Base-by-base conservation (phyloP, 2,797 vertebrate genomes). In the Mastacembelus armatus region DNA sequence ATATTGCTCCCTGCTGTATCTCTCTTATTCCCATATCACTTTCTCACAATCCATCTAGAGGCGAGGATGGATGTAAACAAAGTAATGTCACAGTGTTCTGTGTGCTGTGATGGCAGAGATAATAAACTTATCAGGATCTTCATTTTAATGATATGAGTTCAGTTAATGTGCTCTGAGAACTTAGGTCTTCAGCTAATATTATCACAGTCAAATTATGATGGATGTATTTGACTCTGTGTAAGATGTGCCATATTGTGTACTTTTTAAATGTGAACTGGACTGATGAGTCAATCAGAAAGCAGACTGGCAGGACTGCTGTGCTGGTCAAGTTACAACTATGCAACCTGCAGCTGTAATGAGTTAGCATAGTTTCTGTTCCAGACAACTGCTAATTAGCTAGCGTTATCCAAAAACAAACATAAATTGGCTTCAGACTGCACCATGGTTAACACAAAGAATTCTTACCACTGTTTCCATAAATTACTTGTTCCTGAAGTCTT, bases 1-100 rank as follows among this genome's bases (percentile, higher is more conserved):
- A 71, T 48, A 64, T 61, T 39, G 61, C 58, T 80, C 56, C 63
- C 49, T 26, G 33, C 16, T 59, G 60, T 30, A 66, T 61, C 52
- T 61, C 49, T 54, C 14, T 76, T 56, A 63, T 48, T 73, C 50
- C 30, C 50, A 32, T 63, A 64, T 52, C 38, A 36, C 51, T 52
- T 58, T 55, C 51, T 61, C 29, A 45, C 22, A 51, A 70, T 74
- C 43, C 50, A 61, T 55, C 59, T 21, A 26, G 2, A 44, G 43
- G 24, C 5, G 11, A 36, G 49, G 29, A 42, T 50, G 36, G 32
- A 12, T 62, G 51, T 62, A 70, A 66, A 70, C 30, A 73, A 22
- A 47, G 4, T 32, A 18, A 29, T 44, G 42, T 62, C 39, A 66
- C 16, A 21, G 18, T 10, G 44, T 21, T 51, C 7, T 43, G 24